A percentile compares a stretch with the other conserved stretches of the same genome.
phyloP scores from a whole-genome alignment of 1,140 invertebrate genomes.

The Latrodectus geometricus region DNA sequence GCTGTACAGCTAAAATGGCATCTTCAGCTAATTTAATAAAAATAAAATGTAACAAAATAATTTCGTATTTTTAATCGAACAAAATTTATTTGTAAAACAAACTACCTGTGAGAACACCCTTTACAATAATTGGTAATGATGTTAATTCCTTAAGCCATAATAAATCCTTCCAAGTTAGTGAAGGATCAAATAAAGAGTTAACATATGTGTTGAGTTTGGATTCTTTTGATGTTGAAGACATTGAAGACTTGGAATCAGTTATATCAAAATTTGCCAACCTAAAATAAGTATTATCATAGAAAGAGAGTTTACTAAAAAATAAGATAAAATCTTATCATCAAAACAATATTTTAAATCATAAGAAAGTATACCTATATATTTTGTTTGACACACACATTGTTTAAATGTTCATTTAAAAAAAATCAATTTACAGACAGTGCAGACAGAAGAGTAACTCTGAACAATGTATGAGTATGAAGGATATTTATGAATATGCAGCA shows the following conservation, averaged over 20 bases:
- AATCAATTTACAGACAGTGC: neutral
- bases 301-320: neutral
- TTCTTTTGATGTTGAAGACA: constrained; percentile 65
- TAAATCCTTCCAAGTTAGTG: constrained; percentile 86
- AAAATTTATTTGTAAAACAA: neutral
- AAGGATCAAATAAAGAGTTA: constrained; percentile 78
- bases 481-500: too few species aligned
- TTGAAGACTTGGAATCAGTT: constrained; percentile 3
- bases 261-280: constrained; percentile 46
- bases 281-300: neutral
- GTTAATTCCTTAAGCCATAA: constrained; percentile 82
- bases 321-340: neutral
- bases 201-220: constrained; percentile 85
- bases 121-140: constrained; percentile 85
- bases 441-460: too few species aligned
- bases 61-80: neutral
- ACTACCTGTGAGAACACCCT: constrained; percentile 83
- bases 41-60: constrained; percentile 1
- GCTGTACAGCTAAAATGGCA: constrained; percentile 79
- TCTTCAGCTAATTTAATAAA: constrained; percentile 76
- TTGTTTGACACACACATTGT: too few species aligned
- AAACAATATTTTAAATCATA: neutral
- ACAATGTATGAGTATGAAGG: too few species aligned
- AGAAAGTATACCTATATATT: neutral
- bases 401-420: neutral